Conservation (phyloP, 2,888 invertebrate genomes). For the Drosophila testacea region DNA sequence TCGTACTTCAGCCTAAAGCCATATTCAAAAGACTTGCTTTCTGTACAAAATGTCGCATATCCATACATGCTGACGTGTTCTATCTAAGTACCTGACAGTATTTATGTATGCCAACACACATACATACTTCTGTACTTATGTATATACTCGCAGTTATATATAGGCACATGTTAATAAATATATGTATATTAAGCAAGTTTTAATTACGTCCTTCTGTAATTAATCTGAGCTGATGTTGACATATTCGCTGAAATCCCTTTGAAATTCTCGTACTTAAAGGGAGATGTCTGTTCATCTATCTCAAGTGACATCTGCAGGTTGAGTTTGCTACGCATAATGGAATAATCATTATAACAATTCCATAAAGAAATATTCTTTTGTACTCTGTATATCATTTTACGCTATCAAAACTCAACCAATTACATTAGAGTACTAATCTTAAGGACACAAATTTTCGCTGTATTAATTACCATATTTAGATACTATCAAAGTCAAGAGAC, state of each 20-base stretch:
- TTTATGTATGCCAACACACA: neutral
- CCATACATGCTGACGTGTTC: neutral
- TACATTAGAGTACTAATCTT: neutral
- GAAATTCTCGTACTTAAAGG: slow-evolving; percentile 13
- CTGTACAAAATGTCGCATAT: neutral
- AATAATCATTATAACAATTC: slow-evolving; percentile 6
- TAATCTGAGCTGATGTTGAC: slow-evolving; percentile 26
- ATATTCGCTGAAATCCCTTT: slow-evolving; percentile 15
- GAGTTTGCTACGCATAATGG: slow-evolving; percentile 1
- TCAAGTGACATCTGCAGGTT: slow-evolving; percentile 6
- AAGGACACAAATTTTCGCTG: neutral
- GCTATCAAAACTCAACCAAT: neutral
- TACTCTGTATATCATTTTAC: neutral
- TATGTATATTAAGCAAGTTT: neutral
- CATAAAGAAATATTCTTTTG: neutral
- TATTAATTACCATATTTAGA: neutral
- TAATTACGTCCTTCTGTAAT: slow-evolving; percentile 24
- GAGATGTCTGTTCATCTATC: slow-evolving; percentile 1
- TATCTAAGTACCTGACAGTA: neutral
- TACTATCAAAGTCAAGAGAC: neutral
- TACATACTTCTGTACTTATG: neutral
- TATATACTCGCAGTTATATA: neutral
- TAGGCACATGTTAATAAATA: neutral
- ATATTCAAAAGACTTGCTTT: neutral
- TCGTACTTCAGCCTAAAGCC: neutral